Base-by-base conservation (phyloP, 2,113 vertebrate species). In the Eira barbara region DNA sequence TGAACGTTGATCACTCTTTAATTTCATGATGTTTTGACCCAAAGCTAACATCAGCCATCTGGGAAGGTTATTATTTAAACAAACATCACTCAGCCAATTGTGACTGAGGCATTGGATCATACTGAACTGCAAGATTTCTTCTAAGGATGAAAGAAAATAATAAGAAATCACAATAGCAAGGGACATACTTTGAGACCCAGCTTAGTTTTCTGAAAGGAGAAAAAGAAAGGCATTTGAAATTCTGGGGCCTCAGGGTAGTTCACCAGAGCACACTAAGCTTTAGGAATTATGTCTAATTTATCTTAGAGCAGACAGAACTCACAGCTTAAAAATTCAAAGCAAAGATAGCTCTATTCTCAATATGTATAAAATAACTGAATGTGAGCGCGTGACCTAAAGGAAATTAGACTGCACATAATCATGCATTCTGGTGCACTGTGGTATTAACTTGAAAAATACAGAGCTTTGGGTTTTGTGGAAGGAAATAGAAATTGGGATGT, bases 51-150 rank as follows among this genome's bases (percentile, higher is more conserved):
- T 93, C 94, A 95, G 85, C 97, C 98, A 98, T 96, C 96, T 98
- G 97, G 95, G 95, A 98, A 98, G 96, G 94, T 96, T 98, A 90
- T 97, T 98, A 97, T 97, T 98, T 97, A 98, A 98, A 97, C 84
- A 98, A 98, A 98, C 36, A 42, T 96, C 96, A 92, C 31, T 98
- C 89, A 89, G 80, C 4, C 23, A 96, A 59, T 57, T 91, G 97
- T 97, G 98, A 97, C 93, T 91, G 92, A 97, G 84, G 96, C 95
- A 97, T 85, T 91, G 69, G 91, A 97, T 98, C 98, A 98, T 93
- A 52, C 97, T 96, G 90, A 98, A 95, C 98, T 97, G 96, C 47
- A 88, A 94, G 88, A 92, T 98, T 98, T 98, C 94, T 97, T 98
- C 93, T 84, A 97, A 95, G 95, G 94, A 93, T 98, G 89, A 97